phyloP scores from a whole-genome alignment of 2,113 vertebrate genomes.

The Struthidea cinerea region DNA sequence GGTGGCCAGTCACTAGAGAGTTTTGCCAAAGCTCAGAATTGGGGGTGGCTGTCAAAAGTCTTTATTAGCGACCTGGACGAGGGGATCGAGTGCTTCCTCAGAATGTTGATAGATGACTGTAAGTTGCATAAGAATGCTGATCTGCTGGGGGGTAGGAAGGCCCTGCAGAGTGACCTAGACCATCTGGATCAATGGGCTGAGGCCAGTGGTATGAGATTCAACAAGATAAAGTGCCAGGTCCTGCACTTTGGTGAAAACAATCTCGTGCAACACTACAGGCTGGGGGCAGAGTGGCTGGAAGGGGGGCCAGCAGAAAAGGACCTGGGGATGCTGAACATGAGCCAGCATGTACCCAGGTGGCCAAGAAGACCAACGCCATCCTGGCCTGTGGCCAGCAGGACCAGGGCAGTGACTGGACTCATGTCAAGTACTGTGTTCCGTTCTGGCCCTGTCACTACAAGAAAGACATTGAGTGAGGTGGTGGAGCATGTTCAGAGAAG shows the following conservation, averaged over 20 bases:
- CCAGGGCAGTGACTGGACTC: no score
- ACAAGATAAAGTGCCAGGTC: neutral
- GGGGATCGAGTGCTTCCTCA: fast-evolving
- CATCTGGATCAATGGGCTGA: fast-evolving
- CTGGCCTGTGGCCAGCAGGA: neutral
- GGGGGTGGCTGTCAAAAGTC: neutral
- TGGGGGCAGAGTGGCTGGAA: neutral
- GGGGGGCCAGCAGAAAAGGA: neutral
- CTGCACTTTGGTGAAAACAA: neutral
- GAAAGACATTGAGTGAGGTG: neutral
- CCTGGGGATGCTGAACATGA: neutral
- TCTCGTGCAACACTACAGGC: neutral
- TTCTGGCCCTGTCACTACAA: neutral
- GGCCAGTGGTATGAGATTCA: neutral
- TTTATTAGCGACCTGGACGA: neutral
- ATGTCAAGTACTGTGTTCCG: neutral
- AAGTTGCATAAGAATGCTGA: neutral
- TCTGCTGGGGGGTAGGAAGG: neutral
- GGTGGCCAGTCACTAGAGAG: neutral
- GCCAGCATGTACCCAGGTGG: fast-evolving
- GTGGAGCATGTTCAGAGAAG: neutral
- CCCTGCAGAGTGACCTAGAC: neutral
- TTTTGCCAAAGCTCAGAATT: neutral
- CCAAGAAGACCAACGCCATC: neutral
- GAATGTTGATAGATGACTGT: neutral